Evolutionary conservation across 2,797 vertebrate species (phyloP), one percentile per base, ranked within the genome.

Genomic region (Typhlichthys subterraneus): DNA sequence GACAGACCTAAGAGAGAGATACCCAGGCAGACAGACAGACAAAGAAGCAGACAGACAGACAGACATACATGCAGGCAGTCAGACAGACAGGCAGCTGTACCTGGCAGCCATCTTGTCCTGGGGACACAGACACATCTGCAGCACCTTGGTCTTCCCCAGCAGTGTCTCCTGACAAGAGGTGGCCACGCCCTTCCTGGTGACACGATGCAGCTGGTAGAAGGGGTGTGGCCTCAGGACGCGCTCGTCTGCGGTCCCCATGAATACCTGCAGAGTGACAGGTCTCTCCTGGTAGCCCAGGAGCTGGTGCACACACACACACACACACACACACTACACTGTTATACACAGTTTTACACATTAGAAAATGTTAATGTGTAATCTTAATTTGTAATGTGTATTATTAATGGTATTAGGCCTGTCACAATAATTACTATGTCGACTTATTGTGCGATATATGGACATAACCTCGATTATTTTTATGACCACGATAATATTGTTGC

Each of bases 161-260:
- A 94, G 82, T 49, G 92, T 94, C 86, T 99, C 97, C 77, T 96
- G 95, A 81, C 96, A 98, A 51, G 90, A 88, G 14, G 96, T 99
- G 63, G 94, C 94, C 8, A 98, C 97, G 0, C 95, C 97, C 82
- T 99, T 99, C 45, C 97, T 96, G 0, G 97, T 99, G 75, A 99
- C 98, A n/a, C 95, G 91, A 88, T 99, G 97, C 66, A 97, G 95
- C 77, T 97, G 97, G 88, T 99, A 99, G 91, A 99, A 99, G 1
- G 94, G 91, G n/a, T 99, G 97, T 47, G 97, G 97, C 23, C 95
- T 91, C 42, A 96, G 82, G 81, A 87, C 93, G 29, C 95, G 92
- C 65, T 99, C 96, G 53, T 98, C 97, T 0, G 96, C 94, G 0
- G 97, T 99, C 14, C 96, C 97, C 1, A 99, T 98, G 90, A 98